Base-by-base conservation (phyloP, 2,888 invertebrate species). In the Lapara coniferarum region DNA sequence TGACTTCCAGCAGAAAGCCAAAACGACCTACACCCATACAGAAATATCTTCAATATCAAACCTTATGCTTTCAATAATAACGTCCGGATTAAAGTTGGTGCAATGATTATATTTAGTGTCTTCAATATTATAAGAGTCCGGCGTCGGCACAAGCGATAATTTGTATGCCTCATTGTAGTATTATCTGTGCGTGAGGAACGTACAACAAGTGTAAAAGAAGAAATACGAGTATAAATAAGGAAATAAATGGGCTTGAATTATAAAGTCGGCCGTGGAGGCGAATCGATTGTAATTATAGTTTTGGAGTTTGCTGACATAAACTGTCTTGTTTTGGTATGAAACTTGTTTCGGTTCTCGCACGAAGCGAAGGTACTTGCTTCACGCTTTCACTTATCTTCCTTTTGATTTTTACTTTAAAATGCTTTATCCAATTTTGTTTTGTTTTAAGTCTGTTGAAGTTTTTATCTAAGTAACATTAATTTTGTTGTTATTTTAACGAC, bases 151-250 rank as follows among this genome's bases (percentile, higher is more conserved):
- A 85, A 86, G 89, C 89, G 90, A 93, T 93, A 93, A 93, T 93
- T 93, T 93, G 93, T 93, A 91, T 87, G 90, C 87, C 85, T 91
- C 88, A 92, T 92, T 90, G 91, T 92, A 90, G 89, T 89, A 90
- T 92, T 90, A 91, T 89, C 85, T 85, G 87, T 91, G 91, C 91
- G 92, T 92, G 92, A 89, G 88, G 79, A 85, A 88, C 85, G 86
- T 85, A 86, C 86, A 88, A 89, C 87, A 86, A 90, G 88, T 89
- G 85, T 86, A 86, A 89, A 88, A 87, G 85, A 82, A 86, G 81
- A 80, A 86, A 88, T 84, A 83, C 77, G 72, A 80, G 83, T 85
- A 85, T 85, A 84, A 88, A 89, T 86, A 89, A 87, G 88, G 88
- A 87, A 88, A 88, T 86, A 88, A 90, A 88, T 87, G 87, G 85